phyloP scores from a whole-genome alignment of 2,888 invertebrate species.

The Torymus auratus region DNA sequence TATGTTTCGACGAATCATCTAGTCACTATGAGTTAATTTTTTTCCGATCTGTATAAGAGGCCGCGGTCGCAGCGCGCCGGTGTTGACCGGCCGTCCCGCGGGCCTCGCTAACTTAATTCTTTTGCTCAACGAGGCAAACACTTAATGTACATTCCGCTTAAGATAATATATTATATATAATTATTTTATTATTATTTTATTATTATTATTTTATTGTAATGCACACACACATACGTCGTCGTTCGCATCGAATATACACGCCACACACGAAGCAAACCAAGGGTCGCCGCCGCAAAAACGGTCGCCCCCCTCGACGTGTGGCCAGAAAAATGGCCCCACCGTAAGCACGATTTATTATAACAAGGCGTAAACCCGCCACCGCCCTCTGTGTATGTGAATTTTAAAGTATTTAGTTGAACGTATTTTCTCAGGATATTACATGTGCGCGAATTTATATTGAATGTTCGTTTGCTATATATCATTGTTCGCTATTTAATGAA shows the following conservation, averaged over 20 bases:
- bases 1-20: conserved; percentile 65
- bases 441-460: conserved; percentile 44
- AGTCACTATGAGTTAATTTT: conserved; percentile 69
- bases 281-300: background rate
- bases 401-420: conserved; percentile 48
- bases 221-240: background rate
- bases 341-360: no score
- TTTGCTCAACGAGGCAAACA: conserved; percentile 52
- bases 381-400: conserved; percentile 32
- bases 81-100: no score
- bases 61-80: conserved; percentile 58
- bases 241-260: no score
- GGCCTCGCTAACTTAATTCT: conserved; percentile 66
- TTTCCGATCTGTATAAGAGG: conserved; percentile 62
- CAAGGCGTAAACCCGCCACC: background rate
- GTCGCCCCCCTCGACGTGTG: background rate
- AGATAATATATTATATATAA: conserved; percentile 54
- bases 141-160: conserved; percentile 62
- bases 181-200: conserved; percentile 18
- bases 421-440: conserved; percentile 53
- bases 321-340: background rate
- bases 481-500: conserved; percentile 52
- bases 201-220: conserved; percentile 30
- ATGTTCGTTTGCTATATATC: conserved; percentile 33
- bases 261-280: no score